Evolutionary conservation across 2,888 invertebrate genomes (phyloP).

Genomic region (Drosophila melanosoma): DNA sequence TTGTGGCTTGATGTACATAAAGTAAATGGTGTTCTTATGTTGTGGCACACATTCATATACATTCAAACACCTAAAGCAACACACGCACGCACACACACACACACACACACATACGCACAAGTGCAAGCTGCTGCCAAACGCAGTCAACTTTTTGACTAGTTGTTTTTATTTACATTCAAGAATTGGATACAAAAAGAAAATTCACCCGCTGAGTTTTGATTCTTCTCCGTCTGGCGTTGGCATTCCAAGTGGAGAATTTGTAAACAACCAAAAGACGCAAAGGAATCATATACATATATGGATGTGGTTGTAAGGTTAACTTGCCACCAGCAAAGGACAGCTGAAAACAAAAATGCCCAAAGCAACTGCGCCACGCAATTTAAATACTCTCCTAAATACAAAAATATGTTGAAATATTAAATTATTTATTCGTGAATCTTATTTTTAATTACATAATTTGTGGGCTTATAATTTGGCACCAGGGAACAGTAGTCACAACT

Average conservation of each 20-base stretch:
- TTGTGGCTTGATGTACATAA: constrained; percentile 32
- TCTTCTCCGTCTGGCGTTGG: constrained; percentile 63
- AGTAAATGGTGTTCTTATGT: constrained; percentile 56
- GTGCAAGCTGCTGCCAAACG: constrained; percentile 70
- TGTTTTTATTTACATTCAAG: constrained; percentile 34
- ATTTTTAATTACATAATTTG: not conserved
- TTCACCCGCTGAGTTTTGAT: constrained; percentile 52
- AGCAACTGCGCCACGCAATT: not conserved
- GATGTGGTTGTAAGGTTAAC: constrained; percentile 38
- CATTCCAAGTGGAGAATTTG: constrained; percentile 76
- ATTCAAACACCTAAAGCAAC: constrained; percentile 5
- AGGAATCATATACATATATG: constrained; percentile 41
- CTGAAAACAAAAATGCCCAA: constrained; percentile 4
- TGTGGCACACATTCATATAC: constrained; percentile 29
- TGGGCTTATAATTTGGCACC: not conserved
- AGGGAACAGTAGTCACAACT: not conserved
- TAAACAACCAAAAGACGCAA: constrained; percentile 66
- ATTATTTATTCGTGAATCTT: not conserved
- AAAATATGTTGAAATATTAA: not conserved
- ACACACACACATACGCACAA: constrained; percentile 23
- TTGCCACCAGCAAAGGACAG: constrained; percentile 19
- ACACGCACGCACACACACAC: constrained; percentile 10
- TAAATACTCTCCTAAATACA: constrained; percentile 21
- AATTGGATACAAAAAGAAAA: constrained; percentile 37
- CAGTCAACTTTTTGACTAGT: constrained; percentile 55